These are phyloP conservation scores for Taxidea taxus DNA, from an alignment of 2,113 vertebrate genomes.

Conservation along the genomic window DNA sequence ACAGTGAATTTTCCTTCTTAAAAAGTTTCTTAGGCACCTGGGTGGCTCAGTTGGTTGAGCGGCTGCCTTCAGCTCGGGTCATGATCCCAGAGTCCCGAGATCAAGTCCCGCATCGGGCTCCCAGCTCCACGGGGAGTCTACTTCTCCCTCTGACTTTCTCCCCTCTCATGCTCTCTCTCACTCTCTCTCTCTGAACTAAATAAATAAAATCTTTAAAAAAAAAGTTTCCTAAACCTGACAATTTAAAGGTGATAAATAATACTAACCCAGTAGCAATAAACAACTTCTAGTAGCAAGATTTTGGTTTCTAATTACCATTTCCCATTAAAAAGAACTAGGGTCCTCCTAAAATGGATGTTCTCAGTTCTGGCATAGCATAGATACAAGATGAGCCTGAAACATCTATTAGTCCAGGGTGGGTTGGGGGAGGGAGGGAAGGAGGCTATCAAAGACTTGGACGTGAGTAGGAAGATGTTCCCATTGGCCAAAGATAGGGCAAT, in stretches of 20 bases:
- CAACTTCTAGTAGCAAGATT: neutral
- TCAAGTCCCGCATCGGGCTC: too few species aligned
- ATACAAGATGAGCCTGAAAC: neutral
- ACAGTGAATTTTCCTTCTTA: neutral
- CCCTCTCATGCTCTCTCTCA: too few species aligned
- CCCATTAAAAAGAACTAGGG: neutral
- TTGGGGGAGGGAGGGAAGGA: neutral
- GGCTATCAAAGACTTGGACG: neutral
- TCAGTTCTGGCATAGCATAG: neutral
- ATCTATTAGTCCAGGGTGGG: neutral
- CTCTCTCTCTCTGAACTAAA: too few species aligned
- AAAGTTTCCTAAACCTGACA: neutral
- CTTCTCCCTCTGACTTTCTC: too few species aligned
- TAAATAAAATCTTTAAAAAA: conserved; percentile 19
- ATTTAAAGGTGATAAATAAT: neutral
- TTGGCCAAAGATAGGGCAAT: neutral
- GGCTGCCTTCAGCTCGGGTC: too few species aligned
- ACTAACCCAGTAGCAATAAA: neutral
- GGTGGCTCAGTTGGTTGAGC: too few species aligned
- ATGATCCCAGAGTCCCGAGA: too few species aligned
- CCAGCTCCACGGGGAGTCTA: too few species aligned
- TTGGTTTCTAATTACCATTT: neutral
- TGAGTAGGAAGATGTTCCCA: neutral
- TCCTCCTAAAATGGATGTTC: neutral
- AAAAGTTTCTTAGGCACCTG: conserved; percentile 26